Evolutionary conservation across 2,797 vertebrate species (phyloP).

Genomic region (Urophycis tenuis): DNA sequence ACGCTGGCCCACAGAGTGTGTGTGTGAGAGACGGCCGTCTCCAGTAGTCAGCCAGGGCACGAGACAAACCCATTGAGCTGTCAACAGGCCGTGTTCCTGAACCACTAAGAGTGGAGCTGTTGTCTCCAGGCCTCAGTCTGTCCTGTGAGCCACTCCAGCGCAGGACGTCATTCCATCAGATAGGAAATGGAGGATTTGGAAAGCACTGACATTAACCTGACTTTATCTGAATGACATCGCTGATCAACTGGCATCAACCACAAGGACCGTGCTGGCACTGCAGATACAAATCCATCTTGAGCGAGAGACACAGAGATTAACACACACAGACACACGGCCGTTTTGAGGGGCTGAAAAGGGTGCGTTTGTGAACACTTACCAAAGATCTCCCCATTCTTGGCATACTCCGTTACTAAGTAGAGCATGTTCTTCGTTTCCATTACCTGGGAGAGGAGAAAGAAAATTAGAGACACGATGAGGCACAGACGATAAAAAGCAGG

Average conservation of each 20-base stretch:
- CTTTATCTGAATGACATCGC: background rate
- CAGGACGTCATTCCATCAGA: background rate
- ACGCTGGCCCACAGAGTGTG: background rate
- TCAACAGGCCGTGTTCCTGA: background rate
- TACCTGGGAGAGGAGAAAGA: slow-evolving; percentile 73
- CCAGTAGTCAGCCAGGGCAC: background rate
- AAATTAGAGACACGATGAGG: slow-evolving; percentile 9
- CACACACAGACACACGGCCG: slow-evolving; percentile 21
- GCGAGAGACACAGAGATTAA: background rate
- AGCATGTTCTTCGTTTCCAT: slow-evolving; percentile 99
- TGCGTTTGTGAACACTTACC: slow-evolving; percentile 75
- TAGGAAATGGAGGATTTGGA: background rate
- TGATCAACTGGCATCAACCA: background rate
- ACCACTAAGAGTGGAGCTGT: background rate
- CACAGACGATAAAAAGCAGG: slow-evolving; percentile 25
- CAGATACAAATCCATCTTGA: slow-evolving; percentile 1
- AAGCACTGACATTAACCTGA: background rate
- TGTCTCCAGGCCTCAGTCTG: background rate
- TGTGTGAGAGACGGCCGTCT: background rate
- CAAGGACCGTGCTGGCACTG: background rate
- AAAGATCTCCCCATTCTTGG: slow-evolving; percentile 98
- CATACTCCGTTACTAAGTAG: slow-evolving; percentile 97
- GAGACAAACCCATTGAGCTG: background rate
- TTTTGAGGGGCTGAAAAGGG: slow-evolving; percentile 37
- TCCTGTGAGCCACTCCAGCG: background rate